A percentile compares a stretch with the other conserved stretches of the same genome.
Conservation (phyloP, 2,888 invertebrate genomes). For the Protonemura montana region DNA sequence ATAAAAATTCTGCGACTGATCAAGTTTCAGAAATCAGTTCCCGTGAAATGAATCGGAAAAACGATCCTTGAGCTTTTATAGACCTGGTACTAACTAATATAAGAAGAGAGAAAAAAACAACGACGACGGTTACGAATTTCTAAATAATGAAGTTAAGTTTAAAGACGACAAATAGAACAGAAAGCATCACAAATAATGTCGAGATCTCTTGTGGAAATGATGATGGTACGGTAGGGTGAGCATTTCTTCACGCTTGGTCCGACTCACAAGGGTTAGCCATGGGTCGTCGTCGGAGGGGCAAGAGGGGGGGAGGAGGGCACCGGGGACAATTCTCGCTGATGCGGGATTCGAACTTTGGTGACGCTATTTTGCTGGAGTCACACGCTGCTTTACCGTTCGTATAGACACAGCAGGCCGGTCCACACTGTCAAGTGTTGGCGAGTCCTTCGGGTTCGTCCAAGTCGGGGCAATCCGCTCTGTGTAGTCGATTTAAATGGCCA, state of each 20-base stretch:
- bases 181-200: conserved; percentile 39
- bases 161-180: conserved; percentile 39
- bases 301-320: conserved; percentile 19
- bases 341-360: not conserved
- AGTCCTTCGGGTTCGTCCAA: not conserved
- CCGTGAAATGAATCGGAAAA: conserved; percentile 38
- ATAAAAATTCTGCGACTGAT: conserved; percentile 7
- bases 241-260: conserved; percentile 46
- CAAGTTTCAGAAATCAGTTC: conserved; percentile 29
- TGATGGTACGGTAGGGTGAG: conserved; percentile 40
- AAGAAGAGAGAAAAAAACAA: conserved; percentile 25
- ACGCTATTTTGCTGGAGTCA: not conserved
- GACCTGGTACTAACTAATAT: not conserved
- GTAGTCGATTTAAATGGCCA: not conserved
- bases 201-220: conserved; percentile 18
- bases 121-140: conserved; percentile 43
- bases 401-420: too few species aligned
- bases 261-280: conserved; percentile 29
- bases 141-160: conserved; percentile 37
- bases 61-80: not conserved
- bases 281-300: not conserved
- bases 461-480: not conserved
- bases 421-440: not conserved
- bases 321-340: not conserved
- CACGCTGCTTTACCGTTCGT: not conserved